Conservation (phyloP, 2,113 vertebrate species). For the Sinosuthora webbiana region DNA sequence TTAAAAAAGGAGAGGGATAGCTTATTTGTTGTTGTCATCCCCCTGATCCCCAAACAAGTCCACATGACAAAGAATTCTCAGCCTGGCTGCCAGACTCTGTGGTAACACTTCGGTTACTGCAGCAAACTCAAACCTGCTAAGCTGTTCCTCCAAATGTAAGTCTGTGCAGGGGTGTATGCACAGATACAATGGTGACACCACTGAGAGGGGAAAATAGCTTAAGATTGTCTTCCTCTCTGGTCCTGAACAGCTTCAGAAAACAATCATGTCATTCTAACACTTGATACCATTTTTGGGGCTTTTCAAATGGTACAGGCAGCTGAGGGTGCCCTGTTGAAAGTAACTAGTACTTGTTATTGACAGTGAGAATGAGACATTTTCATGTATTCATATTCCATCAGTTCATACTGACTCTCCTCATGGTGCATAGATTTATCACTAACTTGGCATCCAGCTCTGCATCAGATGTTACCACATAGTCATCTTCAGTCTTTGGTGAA, state of each 20-base stretch:
- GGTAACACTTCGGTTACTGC: neutral
- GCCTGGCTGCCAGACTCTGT: neutral
- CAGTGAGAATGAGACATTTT: neutral
- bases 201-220: neutral
- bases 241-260: neutral
- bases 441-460: constrained; percentile 83
- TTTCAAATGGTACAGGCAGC: neutral
- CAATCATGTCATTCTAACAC: neutral
- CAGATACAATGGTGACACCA: neutral
- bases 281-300: neutral
- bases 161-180: neutral
- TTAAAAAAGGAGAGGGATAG: neutral
- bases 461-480: constrained; percentile 81
- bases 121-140: neutral
- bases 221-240: neutral
- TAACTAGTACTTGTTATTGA: neutral
- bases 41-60: neutral
- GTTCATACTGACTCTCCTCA: neutral
- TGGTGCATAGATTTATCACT: constrained; percentile 65
- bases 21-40: neutral
- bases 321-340: neutral
- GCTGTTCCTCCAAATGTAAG: neutral
- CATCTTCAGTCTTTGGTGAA: constrained; percentile 85
- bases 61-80: neutral
- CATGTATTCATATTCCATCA: neutral